Conservation (phyloP, 2,888 invertebrate genomes). For the Eurytoma adleriae region DNA sequence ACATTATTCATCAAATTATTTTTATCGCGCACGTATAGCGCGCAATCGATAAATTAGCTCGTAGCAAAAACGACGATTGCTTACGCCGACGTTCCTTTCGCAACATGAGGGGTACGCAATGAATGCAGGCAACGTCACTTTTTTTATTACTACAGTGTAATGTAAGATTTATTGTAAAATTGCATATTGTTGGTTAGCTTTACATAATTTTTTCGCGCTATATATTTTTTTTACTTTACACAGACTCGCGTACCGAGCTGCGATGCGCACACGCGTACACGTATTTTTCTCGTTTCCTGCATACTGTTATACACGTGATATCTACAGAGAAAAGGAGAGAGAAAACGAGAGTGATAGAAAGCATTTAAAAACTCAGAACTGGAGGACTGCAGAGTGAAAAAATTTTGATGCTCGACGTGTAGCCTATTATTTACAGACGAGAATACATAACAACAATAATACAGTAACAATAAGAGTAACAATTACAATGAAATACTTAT, state of each 20-base stretch:
- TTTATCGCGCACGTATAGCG: not conserved
- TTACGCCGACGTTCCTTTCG: not conserved
- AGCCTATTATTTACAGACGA: constrained; percentile 55
- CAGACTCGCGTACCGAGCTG: constrained; percentile 20
- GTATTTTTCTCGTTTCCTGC: not conserved
- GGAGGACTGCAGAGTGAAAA: not conserved
- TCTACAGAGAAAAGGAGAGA: constrained; percentile 18
- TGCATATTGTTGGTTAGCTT: constrained; percentile 30
- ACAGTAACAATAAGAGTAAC: constrained; percentile 58
- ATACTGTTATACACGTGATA: not conserved
- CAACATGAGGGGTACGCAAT: not conserved
- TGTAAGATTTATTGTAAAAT: constrained; percentile 47
- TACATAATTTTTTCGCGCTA: constrained; percentile 36
- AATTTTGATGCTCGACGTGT: constrained; percentile 26
- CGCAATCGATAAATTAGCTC: not conserved
- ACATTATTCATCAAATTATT: too few relatives aligned
- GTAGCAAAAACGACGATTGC: not conserved
- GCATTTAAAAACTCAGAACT: constrained; percentile 20
- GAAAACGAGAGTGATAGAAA: not conserved
- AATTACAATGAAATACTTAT: constrained; percentile 50
- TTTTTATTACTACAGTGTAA: constrained; percentile 33
- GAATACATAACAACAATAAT: constrained; percentile 55
- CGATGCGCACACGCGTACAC: not conserved
- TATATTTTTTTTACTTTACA: constrained; percentile 1
- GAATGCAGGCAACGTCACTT: not conserved